Evolutionary conservation across 2,797 vertebrate genomes (phyloP), one percentile per base, ranked within the genome.

Genomic region (Vespertilio murinus): DNA sequence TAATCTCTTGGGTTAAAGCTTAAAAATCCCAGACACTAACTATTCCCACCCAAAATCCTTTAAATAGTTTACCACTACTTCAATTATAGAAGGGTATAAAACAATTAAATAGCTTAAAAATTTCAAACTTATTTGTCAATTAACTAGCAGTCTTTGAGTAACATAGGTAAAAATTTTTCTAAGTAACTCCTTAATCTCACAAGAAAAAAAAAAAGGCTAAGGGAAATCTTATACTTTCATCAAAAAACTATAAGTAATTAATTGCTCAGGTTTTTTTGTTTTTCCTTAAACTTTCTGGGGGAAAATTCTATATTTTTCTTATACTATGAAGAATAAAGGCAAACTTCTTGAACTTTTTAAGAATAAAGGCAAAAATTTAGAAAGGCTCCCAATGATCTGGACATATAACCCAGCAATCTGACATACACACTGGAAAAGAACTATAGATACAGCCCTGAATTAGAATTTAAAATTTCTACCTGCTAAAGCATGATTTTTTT

Each of bases 31-130:
- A 78, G 64, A 22, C 30, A 84, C 56, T 52, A 87, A 33, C 84
- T 8, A 65, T 74, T 13, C 9, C 54, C 16, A 8, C 5, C 40
- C 47, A 6, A 65, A 94, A 89, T 47, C 64, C 67, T 84, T 87
- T 80, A 47, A 79, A 65, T 12, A 81, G 79, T 75, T 86, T 84
- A 69, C 49, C 54, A 94, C 85, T 90, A 94, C 52, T 97, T 90
- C 84, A 96, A 64, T 86, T 91, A 77, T 0, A 52, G 40, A 90
- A 75, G 22, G 40, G 16, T 79, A 75, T 5, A 85, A 67, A 89
- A 75, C 33, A 91, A 78, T 33, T 4, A 81, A 92, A 83, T 12
- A 49, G 54, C 13, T 49, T 59, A 33, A 49, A 59, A 40, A 78
- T 25, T 25, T 22, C 69, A 95, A 79, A 89, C 25, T 1, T 5